Evolutionary conservation across 2,888 invertebrate species (phyloP), one percentile per base, ranked within the genome.

Genomic region (Spicauda simplicius): DNA sequence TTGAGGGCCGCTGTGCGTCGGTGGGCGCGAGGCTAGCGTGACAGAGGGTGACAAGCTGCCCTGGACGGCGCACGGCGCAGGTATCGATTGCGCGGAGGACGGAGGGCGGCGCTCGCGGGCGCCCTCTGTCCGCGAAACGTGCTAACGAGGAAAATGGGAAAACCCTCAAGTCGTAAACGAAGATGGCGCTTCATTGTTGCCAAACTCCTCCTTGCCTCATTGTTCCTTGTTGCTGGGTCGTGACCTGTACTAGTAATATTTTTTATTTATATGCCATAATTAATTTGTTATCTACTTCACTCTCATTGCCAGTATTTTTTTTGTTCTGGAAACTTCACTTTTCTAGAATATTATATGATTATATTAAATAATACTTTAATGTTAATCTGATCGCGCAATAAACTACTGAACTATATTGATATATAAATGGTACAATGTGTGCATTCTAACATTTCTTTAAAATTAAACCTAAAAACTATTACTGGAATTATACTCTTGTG

Each of bases 71-170:
- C 25, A 25, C 74, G 78, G 88, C 88, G 87, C 87, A 85, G 81
- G 84, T 91, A 93, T 92, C 83, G 92, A 93, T 93, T 88, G 83
- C 82, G 84, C 81, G 80, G 74, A 72, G 79, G 33, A 33, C 25
- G 25, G 25, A 25, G 25, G 75, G 79, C 78, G 77, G 81, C 76
- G 78, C 76, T 70, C 73, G 77, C 73, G 25, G 80, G 80, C 80
- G 81, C 82, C 90, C 91, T 87, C 90, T 87, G 78, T 74, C 77
- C 71, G 0, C 48, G 25, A 14, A 10, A 16, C 10, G 2, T 30
- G 68, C 70, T 10, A 18, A 62, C 63, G 69, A 68, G 75, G 70
- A 76, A 80, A 79, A 76, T 72, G 82, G 86, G 84, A 80, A 90
- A 89, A 83, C 80, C 85, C 79, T 72, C 64, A 81, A 79, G 81